Base-by-base conservation (phyloP, 2,888 invertebrate genomes). In the Panopea generosa region DNA sequence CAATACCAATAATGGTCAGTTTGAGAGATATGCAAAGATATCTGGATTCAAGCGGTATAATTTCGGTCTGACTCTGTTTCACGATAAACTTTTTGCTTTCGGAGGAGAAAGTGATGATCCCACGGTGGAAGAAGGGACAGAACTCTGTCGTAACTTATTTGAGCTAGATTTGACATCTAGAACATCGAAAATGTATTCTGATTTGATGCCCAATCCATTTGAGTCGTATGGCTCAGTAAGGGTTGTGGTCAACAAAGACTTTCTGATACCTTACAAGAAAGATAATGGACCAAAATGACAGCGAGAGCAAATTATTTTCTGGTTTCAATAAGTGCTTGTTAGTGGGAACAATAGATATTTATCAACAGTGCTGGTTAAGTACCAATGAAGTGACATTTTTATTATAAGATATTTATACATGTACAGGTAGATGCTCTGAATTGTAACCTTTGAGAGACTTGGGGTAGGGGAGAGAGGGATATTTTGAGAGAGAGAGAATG, bases 31-130 rank as follows among this genome's bases (percentile, higher is more conserved):
- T 66, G 77, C 77, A 11, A 81, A 81, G 56, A 75, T 81, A 24
- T 77, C 74, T 18, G 81, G 81, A 20, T 85, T 85, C 57, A 77
- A 82, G 33, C 68, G 83, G 16, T 79, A 77, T 52, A 82, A 84
- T 55, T 84, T 86, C 24, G 84, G 84, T 27, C 56, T 84, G 2
- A 82, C 79, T 18, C 38, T 74, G 7, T 73, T 82, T 61, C 81
- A 81, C 59, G 69, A 77, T 53, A 77, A 75, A 50, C 55, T 81
- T 22, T 81, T 66, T 75, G 81, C 77, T 14, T 81, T 81, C 50
- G 81, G 81, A n/a, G 81, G 81, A n/a, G 81, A 81, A 45, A 77
- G 77, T 72, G 81, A 81, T 50, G 81, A 81, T 24, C 81, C 81
- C 3, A 81, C 81, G n/a, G 85, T 83, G 22, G 82, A 77, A 26